Conservation (phyloP, 2,888 invertebrate species). For the Acrobasis consociella region DNA sequence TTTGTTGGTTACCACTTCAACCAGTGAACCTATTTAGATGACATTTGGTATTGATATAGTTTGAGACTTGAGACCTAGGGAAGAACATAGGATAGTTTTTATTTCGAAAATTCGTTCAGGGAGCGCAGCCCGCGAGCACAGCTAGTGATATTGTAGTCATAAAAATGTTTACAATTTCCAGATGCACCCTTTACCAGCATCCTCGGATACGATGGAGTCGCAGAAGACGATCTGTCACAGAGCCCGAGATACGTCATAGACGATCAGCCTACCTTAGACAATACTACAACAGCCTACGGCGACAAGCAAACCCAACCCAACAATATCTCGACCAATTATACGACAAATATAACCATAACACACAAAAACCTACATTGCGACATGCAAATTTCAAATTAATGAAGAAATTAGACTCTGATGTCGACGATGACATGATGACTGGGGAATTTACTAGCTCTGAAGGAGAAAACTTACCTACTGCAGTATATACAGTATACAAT, state of each 20-base stretch:
- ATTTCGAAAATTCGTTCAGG: too few species aligned
- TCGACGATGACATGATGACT: constrained; percentile 57
- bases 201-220: constrained; percentile 93
- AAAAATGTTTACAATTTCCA: constrained; percentile 41
- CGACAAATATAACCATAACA: constrained; percentile 72
- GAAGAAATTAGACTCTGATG: constrained; percentile 69
- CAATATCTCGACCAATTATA: constrained; percentile 63
- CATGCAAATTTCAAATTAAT: constrained; percentile 76
- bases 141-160: too few species aligned
- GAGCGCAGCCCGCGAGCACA: too few species aligned
- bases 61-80: too few species aligned
- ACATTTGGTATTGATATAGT: too few species aligned
- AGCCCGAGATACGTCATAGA: constrained; percentile 64
- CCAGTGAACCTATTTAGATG: too few species aligned
- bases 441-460: constrained; percentile 42
- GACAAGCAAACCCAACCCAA: constrained; percentile 53
- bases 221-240: constrained; percentile 81
- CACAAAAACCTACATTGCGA: constrained; percentile 68
- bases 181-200: constrained; percentile 93
- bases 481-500: constrained; percentile 74
- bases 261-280: constrained; percentile 69
- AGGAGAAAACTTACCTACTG: constrained; percentile 67
- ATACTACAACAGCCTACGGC: constrained; percentile 65
- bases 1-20: too few species aligned
- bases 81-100: too few species aligned